Conservation (phyloP, 2,888 invertebrate genomes). For the Dioctria linearis region DNA sequence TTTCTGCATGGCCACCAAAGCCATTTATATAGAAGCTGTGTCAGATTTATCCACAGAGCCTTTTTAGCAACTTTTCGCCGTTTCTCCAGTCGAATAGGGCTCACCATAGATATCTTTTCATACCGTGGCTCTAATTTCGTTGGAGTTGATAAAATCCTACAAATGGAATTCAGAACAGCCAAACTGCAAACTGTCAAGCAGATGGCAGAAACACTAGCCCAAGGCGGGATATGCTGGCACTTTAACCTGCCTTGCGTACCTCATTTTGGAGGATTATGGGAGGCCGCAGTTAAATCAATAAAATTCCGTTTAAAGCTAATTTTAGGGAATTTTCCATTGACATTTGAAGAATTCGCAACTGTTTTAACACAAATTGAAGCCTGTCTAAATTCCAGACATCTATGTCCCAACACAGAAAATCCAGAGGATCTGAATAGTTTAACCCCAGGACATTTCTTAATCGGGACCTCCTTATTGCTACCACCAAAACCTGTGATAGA, state of each 20-base stretch:
- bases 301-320: constrained; percentile 53
- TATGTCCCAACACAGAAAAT: constrained; percentile 59
- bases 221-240: no score
- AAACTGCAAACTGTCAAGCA: no score
- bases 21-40: no score
- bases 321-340: constrained; percentile 53
- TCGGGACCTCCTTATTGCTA: background rate
- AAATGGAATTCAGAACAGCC: no score
- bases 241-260: background rate
- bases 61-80: no score
- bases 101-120: no score
- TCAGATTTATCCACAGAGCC: no score
- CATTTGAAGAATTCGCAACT: constrained; percentile 59
- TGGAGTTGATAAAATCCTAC: no score
- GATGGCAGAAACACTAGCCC: no score
- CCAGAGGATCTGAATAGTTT: constrained; percentile 57
- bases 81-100: no score
- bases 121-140: no score
- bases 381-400: constrained; percentile 58
- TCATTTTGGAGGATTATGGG: background rate
- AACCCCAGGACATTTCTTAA: constrained; percentile 57
- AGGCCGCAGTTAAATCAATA: background rate
- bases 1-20: no score
- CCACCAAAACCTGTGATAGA: accelerated
- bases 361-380: constrained; percentile 58